Evolutionary conservation across 2,888 invertebrate species (phyloP), one percentile per base, ranked within the genome.

Genomic region (Sphaerophoria rueppellii): DNA sequence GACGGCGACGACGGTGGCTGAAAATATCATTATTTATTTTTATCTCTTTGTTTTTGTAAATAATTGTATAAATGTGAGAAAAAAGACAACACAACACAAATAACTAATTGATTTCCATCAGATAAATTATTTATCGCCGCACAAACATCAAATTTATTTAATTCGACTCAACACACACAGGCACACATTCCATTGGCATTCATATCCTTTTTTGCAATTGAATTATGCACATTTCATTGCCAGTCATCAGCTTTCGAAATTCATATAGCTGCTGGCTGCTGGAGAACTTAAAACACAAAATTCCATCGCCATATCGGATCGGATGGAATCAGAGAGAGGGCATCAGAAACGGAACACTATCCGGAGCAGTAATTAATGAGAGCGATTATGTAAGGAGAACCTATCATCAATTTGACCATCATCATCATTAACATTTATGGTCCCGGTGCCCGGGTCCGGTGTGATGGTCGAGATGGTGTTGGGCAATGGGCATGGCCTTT

Each of bases 41-140:
- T 37, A 24, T 43, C 24, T 4, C 12, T 6, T 40, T 58, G 4
- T 40, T 6, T 40, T 6, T 6, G 0, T 34, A 5, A 16, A 60
- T 34, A 71, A 24, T 46, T 57, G 35, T 12, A 57, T 43, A 5
- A 4, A 9, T 43, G 12, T 70, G 7, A 11, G 46, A 37, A 72
- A 83, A 80, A 24, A 24, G 1, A 24, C 24, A 24, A 24, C 24
- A 24, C 24, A 24, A 24, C 24, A 80, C 83, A 76, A 85, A 80
- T 80, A 85, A 80, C 83, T 85, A 85, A 85, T 85, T 85, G 85
- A 81, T 85, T 80, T 80, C 81, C 73, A 85, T 80, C 73, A 54
- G 80, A 80, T 80, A 75, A 80, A 85, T 85, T 85, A 85, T 85
- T 80, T 80, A 80, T 80, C 76, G 57, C 57, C 61, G 32, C 57